Conservation (phyloP, 2,888 invertebrate species). For the Platycheirus rosarum region DNA sequence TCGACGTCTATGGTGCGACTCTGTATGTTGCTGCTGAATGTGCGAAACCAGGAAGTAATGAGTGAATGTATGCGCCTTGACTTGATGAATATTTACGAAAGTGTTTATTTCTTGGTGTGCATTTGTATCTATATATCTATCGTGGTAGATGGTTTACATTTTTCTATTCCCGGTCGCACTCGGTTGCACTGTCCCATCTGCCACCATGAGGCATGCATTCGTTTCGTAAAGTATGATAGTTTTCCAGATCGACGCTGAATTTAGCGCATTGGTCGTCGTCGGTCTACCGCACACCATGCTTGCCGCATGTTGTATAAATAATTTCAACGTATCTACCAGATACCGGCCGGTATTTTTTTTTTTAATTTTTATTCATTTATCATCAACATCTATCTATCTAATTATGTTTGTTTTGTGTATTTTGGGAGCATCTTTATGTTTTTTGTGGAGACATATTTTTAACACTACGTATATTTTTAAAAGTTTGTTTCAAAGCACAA, state of each 20-base stretch:
- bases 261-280: slow-evolving; percentile 7
- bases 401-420: slow-evolving; percentile 27
- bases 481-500: slow-evolving; percentile 3
- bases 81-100: slow-evolving; percentile 23
- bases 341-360: slow-evolving; percentile 39
- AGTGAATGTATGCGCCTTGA: slow-evolving; percentile 11
- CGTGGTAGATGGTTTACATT: slow-evolving; percentile 22
- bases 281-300: slow-evolving; percentile 2
- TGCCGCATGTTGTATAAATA: slow-evolving; percentile 31
- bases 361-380: slow-evolving; percentile 12
- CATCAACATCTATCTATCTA: slow-evolving; percentile 1
- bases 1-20: slow-evolving; percentile 3
- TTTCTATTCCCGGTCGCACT: slow-evolving; percentile 31
- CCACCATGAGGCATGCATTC: slow-evolving; percentile 20
- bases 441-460: no score
- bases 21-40: slow-evolving; percentile 2
- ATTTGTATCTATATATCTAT: not conserved
- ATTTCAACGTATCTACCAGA: slow-evolving; percentile 31
- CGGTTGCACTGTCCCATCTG: slow-evolving; percentile 2
- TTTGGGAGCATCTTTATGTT: slow-evolving; percentile 9
- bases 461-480: no score
- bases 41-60: slow-evolving; percentile 47
- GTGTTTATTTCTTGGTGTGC: slow-evolving; percentile 32
- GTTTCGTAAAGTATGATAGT: not conserved
- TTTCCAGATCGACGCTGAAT: slow-evolving; percentile 29